Conservation (phyloP, 2,113 vertebrate species). For the Tichodroma muraria region DNA sequence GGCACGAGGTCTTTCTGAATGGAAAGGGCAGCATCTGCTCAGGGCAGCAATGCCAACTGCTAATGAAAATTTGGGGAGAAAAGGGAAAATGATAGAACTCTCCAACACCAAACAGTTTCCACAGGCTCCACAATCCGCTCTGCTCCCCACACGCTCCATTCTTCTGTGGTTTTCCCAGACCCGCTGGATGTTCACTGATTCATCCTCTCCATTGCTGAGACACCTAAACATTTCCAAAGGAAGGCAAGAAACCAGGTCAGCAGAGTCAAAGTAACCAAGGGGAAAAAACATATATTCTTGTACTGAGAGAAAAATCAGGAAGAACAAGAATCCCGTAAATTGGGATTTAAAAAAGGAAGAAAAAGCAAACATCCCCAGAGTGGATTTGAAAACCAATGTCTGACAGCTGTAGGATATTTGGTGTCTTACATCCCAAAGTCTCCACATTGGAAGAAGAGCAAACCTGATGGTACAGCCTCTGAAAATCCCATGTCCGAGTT, state of each 20-base stretch:
- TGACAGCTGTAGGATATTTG: background rate
- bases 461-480: background rate
- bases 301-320: background rate
- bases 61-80: background rate
- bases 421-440: background rate
- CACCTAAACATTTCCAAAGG: conserved; percentile 22
- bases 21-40: background rate
- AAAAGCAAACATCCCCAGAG: background rate
- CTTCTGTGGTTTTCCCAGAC: background rate
- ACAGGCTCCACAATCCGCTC: background rate
- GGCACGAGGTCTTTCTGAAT: background rate
- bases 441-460: background rate
- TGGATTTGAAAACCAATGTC: background rate
- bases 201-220: background rate
- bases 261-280: conserved; percentile 36
- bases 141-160: background rate
- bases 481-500: accelerated
- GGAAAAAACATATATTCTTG: background rate
- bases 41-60: background rate
- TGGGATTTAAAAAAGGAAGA: background rate
- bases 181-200: background rate
- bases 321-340: background rate
- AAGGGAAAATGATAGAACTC: background rate
- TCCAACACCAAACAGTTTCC: background rate
- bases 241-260: conserved; percentile 35